Conservation (phyloP, 2,888 invertebrate species). For the Drosophila leonis region DNA sequence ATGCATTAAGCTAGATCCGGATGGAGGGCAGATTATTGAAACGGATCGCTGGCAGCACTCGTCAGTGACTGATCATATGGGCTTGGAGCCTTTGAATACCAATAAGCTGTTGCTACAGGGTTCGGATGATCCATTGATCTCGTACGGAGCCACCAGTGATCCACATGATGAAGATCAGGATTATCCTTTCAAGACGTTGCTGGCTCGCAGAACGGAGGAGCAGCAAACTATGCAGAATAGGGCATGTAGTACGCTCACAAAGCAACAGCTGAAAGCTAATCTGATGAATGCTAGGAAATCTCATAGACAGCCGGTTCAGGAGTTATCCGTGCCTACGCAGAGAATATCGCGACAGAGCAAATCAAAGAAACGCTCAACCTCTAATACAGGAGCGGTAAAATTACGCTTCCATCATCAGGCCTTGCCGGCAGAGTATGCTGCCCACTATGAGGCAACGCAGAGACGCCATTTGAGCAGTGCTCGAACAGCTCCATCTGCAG, state of each 20-base stretch:
- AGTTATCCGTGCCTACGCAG: conserved; percentile 20
- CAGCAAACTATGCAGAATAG: conserved; percentile 53
- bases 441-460: conserved; percentile 91
- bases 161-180: conserved; percentile 83
- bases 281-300: conserved; percentile 72
- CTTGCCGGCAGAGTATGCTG: conserved; percentile 91
- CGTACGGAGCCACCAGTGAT: conserved; percentile 83
- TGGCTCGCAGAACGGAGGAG: conserved; percentile 48
- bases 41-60: conserved; percentile 55
- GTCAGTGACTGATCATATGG: conserved; percentile 50
- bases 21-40: conserved; percentile 46
- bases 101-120: conserved; percentile 82
- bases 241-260: conserved; percentile 74
- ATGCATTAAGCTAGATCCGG: conserved; percentile 70
- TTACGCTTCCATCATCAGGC: conserved; percentile 93
- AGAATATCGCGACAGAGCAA: conserved; percentile 38
- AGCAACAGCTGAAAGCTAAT: conserved; percentile 83
- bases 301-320: conserved; percentile 31
- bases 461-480: conserved; percentile 85
- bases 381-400: conserved; percentile 88
- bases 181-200: conserved; percentile 76
- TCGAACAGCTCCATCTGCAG: conserved; percentile 63
- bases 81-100: conserved; percentile 52
- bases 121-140: conserved; percentile 85
- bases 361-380: conserved; percentile 48